Evolutionary conservation across 1,140 invertebrate species (phyloP), one percentile per base, ranked within the genome.

Genomic region (Bombus soroeensis): DNA sequence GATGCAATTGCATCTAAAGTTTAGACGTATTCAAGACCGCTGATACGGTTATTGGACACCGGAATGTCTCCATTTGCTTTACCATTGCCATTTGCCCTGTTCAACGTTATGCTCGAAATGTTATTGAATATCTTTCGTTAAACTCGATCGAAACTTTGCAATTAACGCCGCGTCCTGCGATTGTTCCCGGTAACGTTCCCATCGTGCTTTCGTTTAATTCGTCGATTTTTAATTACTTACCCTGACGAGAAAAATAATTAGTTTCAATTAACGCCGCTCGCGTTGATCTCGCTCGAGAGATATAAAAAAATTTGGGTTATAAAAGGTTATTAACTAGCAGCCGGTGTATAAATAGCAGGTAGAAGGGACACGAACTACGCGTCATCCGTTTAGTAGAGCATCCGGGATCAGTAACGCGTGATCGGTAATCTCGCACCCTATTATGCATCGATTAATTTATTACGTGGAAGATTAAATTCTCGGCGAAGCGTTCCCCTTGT

Each of bases 381-480:
- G 83, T 85, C 78, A 74, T 66, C 57, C 83, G 83, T 85, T 85
- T 81, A 85, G 53, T 85, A 43, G 83, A 85, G 83, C 83, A 74
- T 85, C 78, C 78, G 83, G 77, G 83, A 85, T 85, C 83, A 81
- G 83, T 81, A 85, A 85, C 43, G 77, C 83, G 83, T 85, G 83
- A 81, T 84, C 82, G 64, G 47, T 78, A 78, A 71, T 85, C 78
- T 85, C 43, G 83, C 70, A 80, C 76, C 76, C 83, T 47, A 32
- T 85, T 80, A 62, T 85, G 77, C 59, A 85, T 85, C 83, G 83
- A 85, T 85, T 81, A 85, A 85, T 85, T 62, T 57, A 81, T 81
- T 64, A 68, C 70, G 77, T 64, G 77, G 76, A 81, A 86, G 79
- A 82, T 86, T 86, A 15, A 82, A 86, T 70, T 68, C 84, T 82